Conservation (phyloP, 2,113 vertebrate species). For the Gorsachius goisagi region DNA sequence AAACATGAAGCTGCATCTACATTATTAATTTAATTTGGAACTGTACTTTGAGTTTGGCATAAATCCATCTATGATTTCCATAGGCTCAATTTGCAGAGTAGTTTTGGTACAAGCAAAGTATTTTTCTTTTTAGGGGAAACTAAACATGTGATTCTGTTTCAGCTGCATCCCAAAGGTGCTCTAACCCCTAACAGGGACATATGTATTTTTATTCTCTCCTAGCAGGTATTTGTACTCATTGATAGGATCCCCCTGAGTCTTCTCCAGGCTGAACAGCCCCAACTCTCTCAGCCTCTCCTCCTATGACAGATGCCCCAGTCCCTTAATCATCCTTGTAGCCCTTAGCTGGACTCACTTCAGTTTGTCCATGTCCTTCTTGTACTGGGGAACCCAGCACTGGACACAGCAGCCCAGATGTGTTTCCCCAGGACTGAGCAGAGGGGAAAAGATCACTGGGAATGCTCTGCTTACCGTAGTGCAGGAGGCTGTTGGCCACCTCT, state of each 20-base stretch:
- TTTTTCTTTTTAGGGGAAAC: neutral
- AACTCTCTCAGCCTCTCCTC: neutral
- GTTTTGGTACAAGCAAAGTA: neutral
- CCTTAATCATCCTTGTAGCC: neutral
- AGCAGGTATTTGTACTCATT: neutral
- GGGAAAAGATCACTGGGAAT: neutral
- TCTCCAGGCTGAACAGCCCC: neutral
- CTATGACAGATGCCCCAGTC: fast-evolving
- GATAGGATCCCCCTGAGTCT: neutral
- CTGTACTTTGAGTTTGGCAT: neutral
- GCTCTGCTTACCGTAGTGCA: neutral
- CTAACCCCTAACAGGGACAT: neutral
- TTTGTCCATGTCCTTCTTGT: neutral
- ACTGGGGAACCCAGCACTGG: neutral
- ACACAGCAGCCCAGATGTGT: neutral
- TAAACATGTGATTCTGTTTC: neutral
- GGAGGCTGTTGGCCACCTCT: neutral
- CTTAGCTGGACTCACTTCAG: neutral
- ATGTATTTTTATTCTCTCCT: neutral
- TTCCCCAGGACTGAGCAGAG: neutral
- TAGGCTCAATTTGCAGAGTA: neutral
- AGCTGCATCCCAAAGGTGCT: neutral
- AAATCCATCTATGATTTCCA: neutral
- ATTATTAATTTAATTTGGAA: neutral
- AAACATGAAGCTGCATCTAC: neutral